Percentiles rank a stretch among this genome's conserved stretches.
Evolutionary conservation across 2,888 invertebrate species (phyloP).

Genomic region (Pocota personata): DNA sequence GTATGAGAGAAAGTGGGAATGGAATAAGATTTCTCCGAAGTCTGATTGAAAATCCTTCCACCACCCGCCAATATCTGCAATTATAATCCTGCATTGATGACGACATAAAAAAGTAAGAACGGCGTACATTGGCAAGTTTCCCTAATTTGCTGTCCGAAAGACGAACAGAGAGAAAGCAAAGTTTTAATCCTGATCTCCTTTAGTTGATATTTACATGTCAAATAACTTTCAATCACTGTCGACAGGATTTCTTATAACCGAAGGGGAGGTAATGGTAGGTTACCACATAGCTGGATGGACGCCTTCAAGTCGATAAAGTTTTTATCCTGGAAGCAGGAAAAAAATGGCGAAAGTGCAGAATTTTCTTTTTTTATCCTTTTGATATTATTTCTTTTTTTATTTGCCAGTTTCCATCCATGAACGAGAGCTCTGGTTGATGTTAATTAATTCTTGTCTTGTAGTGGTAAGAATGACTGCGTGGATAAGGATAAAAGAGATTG

Average conservation of each 20-base stretch:
- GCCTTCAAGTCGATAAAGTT: slow-evolving; percentile 71
- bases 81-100: slow-evolving; percentile 68
- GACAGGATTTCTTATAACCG: slow-evolving; percentile 63
- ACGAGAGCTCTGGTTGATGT: slow-evolving; percentile 75
- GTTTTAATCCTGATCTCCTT: slow-evolving; percentile 67
- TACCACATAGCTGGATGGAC: slow-evolving; percentile 36
- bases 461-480: slow-evolving; percentile 67
- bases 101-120: slow-evolving; percentile 25
- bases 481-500: not conserved
- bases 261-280: slow-evolving; percentile 9
- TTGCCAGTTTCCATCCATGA: not conserved
- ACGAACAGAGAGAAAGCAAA: slow-evolving; percentile 20
- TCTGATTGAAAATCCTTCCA: slow-evolving; percentile 64
- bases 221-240: slow-evolving; percentile 74
- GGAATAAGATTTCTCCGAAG: not conserved
- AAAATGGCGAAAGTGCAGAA: slow-evolving; percentile 58
- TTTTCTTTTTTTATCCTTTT: slow-evolving; percentile 67
- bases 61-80: slow-evolving; percentile 65
- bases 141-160: slow-evolving; percentile 61
- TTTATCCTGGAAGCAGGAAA: slow-evolving; percentile 32
- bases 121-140: slow-evolving; percentile 50
- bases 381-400: slow-evolving; percentile 34
- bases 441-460: slow-evolving; percentile 82
- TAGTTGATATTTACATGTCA: slow-evolving; percentile 74
- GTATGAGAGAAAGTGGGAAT: not conserved